Conservation (phyloP, 2,113 vertebrate species). For the Ellobius talpinus region DNA sequence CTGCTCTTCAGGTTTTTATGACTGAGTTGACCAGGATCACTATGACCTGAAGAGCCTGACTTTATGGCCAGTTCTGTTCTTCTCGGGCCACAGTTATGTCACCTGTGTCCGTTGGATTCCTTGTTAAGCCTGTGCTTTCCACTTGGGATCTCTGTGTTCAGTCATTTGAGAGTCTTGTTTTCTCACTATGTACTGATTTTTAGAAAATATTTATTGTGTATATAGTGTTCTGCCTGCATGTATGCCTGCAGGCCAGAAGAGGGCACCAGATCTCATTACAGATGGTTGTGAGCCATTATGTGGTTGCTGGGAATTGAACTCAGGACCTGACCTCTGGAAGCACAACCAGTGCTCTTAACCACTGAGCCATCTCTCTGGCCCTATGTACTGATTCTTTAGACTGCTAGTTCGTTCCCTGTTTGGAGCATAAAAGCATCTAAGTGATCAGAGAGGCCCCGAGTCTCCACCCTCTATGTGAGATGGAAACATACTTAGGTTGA, state of each 20-base stretch:
- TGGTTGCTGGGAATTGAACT: no score
- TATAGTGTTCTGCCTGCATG: no score
- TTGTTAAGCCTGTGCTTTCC: background rate
- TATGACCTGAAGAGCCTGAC: background rate
- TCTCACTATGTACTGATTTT: conserved; percentile 4
- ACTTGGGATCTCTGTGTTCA: background rate
- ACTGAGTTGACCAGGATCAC: background rate
- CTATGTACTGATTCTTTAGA: conserved; percentile 31
- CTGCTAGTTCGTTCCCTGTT: background rate
- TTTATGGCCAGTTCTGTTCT: background rate
- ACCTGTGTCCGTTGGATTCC: background rate
- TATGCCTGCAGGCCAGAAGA: no score
- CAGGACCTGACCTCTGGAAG: no score
- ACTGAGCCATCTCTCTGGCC: no score
- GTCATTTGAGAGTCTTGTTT: background rate
- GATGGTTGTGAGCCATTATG: no score
- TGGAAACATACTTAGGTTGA: background rate
- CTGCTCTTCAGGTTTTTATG: conserved; percentile 32
- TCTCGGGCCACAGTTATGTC: background rate
- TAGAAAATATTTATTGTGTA: no score
- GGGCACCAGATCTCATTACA: no score
- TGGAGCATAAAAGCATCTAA: conserved; percentile 52
- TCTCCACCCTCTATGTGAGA: background rate
- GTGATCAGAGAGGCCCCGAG: conserved; percentile 7
- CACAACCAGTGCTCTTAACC: no score